phyloP scores from a whole-genome alignment of 1,140 invertebrate species.

The Bicyclus anynana region DNA sequence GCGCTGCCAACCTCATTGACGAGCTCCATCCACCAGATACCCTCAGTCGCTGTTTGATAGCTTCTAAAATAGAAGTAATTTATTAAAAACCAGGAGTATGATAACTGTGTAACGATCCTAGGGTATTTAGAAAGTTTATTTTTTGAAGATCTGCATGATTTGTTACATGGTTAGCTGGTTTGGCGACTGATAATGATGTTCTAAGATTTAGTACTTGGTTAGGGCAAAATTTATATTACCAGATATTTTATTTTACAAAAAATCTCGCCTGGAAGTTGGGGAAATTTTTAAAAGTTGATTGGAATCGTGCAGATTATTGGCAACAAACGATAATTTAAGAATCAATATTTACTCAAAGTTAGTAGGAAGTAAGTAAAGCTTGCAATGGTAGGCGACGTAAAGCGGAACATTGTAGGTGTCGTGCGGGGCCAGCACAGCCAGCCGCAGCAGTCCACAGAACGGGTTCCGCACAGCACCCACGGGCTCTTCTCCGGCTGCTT shows the following conservation, averaged over 20 bases:
- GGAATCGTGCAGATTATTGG: too few relatives aligned
- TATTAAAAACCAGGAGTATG: not conserved
- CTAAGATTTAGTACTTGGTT: too few relatives aligned
- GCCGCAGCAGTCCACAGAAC: conserved; percentile 85
- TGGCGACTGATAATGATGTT: too few relatives aligned
- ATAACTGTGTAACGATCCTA: too few relatives aligned
- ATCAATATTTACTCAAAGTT: conserved; percentile 68
- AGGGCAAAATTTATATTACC: too few relatives aligned
- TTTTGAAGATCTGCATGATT: too few relatives aligned
- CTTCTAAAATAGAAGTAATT: conserved; percentile 66
- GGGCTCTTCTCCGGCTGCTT: conserved; percentile 79
- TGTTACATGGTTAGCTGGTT: too few relatives aligned
- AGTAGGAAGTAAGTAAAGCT: conserved; percentile 85
- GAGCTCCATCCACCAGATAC: conserved; percentile 90
- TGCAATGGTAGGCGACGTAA: conserved; percentile 88
- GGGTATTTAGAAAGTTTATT: too few relatives aligned
- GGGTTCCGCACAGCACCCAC: conserved; percentile 85
- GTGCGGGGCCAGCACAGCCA: conserved; percentile 85
- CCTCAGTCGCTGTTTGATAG: conserved; percentile 83
- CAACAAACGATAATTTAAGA: not conserved
- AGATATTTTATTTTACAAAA: too few relatives aligned
- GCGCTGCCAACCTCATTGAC: conserved; percentile 79
- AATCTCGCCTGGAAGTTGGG: too few relatives aligned
- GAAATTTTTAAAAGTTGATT: too few relatives aligned
- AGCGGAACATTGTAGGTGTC: conserved; percentile 87